A percentile compares a stretch with the other conserved stretches of the same genome.
These are phyloP conservation scores for Protomyctophum bolini DNA, from an alignment of 2,113 vertebrate genomes.

Conservation along the genomic window DNA sequence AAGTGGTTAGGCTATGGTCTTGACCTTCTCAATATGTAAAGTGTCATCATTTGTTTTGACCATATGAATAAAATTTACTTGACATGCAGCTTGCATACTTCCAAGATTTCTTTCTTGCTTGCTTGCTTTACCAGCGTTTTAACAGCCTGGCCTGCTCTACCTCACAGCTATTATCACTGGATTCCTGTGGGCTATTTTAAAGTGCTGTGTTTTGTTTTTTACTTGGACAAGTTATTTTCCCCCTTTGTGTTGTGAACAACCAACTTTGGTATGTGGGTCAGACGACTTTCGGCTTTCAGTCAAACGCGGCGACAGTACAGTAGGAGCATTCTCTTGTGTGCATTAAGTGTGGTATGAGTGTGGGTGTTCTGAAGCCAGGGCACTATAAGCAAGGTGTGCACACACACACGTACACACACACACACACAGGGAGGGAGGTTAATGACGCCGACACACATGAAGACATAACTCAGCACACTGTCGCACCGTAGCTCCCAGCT, in stretches of 20 bases:
- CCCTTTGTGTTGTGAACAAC: constrained; percentile 57
- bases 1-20: no score
- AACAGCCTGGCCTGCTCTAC: constrained; percentile 56
- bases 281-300: constrained; percentile 12
- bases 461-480: constrained; percentile 56
- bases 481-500: constrained; percentile 40
- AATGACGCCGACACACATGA: constrained; percentile 30
- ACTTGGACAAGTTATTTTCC: constrained; percentile 7
- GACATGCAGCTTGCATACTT: no score
- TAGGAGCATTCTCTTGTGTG: constrained; percentile 14
- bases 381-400: background rate
- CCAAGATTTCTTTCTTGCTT: no score
- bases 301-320: constrained; percentile 23
- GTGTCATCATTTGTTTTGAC: no score
- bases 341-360: constrained; percentile 6
- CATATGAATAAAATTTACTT: no score
- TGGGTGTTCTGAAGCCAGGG: constrained; percentile 18
- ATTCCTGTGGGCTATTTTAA: constrained; percentile 69
- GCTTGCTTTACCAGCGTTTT: constrained; percentile 57
- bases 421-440: constrained; percentile 7
- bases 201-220: constrained; percentile 46
- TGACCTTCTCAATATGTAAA: no score
- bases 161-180: constrained; percentile 50
- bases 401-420: background rate
- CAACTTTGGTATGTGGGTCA: constrained; percentile 53